These are phyloP conservation scores for Notechis scutatus DNA, from an alignment of 2,113 vertebrate species.

Conservation along the genomic window DNA sequence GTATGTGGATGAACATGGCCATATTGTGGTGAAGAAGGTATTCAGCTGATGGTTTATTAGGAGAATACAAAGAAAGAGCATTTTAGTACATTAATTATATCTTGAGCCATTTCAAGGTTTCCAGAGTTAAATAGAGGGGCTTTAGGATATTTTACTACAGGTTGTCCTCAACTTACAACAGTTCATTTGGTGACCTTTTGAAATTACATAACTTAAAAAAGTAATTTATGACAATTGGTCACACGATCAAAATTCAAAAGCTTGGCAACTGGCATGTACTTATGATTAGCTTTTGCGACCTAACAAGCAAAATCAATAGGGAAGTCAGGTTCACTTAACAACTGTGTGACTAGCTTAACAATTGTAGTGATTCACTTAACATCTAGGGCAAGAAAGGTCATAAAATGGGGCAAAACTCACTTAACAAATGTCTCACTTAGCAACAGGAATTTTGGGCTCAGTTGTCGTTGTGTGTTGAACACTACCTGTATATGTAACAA, in stretches of 20 bases:
- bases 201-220: background rate
- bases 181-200: background rate
- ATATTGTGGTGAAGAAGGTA: conserved; percentile 92
- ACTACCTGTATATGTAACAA: background rate
- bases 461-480: background rate
- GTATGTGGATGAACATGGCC: conserved; percentile 88
- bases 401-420: background rate
- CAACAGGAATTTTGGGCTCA: background rate
- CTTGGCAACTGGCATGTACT: background rate
- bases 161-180: background rate
- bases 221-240: background rate
- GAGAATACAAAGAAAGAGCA: background rate
- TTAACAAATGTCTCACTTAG: background rate
- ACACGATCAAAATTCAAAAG: background rate
- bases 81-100: background rate
- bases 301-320: background rate
- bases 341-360: background rate
- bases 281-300: background rate
- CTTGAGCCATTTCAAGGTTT: background rate
- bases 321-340: background rate
- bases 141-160: background rate
- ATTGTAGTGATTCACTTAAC: background rate
- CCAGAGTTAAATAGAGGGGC: background rate
- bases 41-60: background rate
- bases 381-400: background rate